Percentiles rank a stretch among this genome's conserved stretches.
Conservation (phyloP, 2,797 vertebrate species). For the Pseudochirops corinnae region DNA sequence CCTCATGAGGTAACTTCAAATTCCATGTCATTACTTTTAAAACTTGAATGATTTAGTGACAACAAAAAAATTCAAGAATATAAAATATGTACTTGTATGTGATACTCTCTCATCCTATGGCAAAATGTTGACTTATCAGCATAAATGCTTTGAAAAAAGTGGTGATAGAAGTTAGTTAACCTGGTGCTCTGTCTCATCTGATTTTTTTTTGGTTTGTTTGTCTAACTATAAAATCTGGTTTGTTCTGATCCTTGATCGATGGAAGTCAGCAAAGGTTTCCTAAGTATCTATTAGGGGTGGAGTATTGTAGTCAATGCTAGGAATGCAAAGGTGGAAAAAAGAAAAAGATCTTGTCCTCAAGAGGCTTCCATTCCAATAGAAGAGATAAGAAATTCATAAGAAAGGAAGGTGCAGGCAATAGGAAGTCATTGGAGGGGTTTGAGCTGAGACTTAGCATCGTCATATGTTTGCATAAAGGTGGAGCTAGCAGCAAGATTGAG, state of each 20-base stretch:
- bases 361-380: no score
- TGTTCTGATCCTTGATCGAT: background rate
- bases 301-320: background rate
- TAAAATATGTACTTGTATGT: background rate
- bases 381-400: background rate
- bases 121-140: background rate
- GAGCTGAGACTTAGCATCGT: background rate
- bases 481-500: background rate
- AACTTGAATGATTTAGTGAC: background rate
- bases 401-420: background rate
- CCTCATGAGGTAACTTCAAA: constrained; percentile 93
- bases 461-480: background rate
- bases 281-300: background rate
- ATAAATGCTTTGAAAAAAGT: background rate
- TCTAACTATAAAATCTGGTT: background rate
- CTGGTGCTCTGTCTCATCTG: background rate
- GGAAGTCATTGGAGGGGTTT: background rate
- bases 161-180: background rate
- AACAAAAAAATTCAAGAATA: background rate
- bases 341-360: background rate
- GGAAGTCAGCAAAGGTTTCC: background rate
- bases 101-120: background rate
- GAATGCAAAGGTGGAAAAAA: background rate
- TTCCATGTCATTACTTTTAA: constrained; percentile 45
- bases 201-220: background rate